Evolutionary conservation across 2,113 vertebrate species (phyloP), one percentile per base, ranked within the genome.

Genomic region (Corythoichthys haematopterus): DNA sequence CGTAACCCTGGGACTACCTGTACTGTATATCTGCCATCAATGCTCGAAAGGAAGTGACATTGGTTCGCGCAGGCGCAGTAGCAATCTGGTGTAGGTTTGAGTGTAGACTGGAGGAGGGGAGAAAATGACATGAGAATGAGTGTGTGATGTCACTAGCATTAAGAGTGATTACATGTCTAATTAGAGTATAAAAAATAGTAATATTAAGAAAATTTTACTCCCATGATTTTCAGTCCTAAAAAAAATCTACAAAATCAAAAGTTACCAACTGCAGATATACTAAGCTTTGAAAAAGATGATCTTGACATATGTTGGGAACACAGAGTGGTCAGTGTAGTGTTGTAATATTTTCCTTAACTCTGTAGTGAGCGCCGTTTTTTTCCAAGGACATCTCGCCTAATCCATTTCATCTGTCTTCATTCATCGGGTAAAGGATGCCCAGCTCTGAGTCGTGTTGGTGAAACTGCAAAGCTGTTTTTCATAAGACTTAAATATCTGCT

Each of bases 401-500:
- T 91, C 88, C 88, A 68, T 77, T 80, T 91, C 90, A 92, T 90
- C 88, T 92, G 91, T 78, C 82, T 91, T 81, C 82, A 78, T 78
- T 93, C 88, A 80, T 56, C 80, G 90, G 60, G 88, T 88, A 89
- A 90, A 86, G 87, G 81, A 90, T 76, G 79, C 85, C 87, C 85
- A 35, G 71, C 76, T 75, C 73, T 59, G 78, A 81, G 84, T 86
- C 43, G 85, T 77, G 66, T n/a, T 79, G 74, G 71, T 78, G 58
- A 86, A 85, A 82, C 72, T 75, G 78, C 13, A 20, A 80, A 84
- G 78, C 90, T 90, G 90, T 81, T 91, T 91, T 84, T 90, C 84
- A 91, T 92, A 91, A 90, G 82, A 83, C 79, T 85, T 79, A 83
- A 90, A 89, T 90, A 90, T 92, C 90, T 90, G 87, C 79, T 88